Percentiles rank a stretch among this genome's conserved stretches.
phyloP scores from a whole-genome alignment of 2,888 invertebrate species.

The Polyommatus icarus region DNA sequence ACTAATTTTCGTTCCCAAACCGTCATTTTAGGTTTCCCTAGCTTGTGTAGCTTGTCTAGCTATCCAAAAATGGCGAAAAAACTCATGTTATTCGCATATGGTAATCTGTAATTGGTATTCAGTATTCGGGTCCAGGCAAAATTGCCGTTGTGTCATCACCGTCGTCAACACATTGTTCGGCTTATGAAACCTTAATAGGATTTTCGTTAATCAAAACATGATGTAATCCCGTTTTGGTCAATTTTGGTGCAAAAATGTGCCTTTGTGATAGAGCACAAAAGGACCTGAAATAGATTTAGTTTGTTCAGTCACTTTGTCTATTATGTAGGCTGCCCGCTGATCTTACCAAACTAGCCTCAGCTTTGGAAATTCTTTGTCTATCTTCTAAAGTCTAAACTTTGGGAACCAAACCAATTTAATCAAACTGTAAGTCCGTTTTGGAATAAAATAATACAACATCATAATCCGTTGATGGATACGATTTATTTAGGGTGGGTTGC shows the following conservation, averaged over 20 bases:
- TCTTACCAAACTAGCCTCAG: too few species aligned
- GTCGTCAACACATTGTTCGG: neutral
- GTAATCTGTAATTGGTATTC: conserved; percentile 1
- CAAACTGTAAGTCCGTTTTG: too few species aligned
- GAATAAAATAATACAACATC: neutral
- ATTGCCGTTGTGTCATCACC: neutral
- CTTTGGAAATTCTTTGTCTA: too few species aligned
- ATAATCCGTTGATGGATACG: neutral
- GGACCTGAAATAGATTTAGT: neutral
- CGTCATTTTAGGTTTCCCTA: too few species aligned
- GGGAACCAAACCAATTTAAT: too few species aligned
- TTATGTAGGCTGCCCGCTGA: too few species aligned
- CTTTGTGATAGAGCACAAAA: neutral
- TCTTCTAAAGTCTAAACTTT: too few species aligned
- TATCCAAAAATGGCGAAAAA: neutral
- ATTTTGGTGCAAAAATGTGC: neutral
- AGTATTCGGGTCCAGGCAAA: neutral
- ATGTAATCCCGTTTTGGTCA: neutral
- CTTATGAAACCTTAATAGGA: conserved; percentile 19
- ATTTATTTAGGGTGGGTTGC: neutral
- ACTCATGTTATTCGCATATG: neutral
- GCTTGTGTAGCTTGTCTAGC: too few species aligned
- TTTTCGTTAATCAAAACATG: conserved; percentile 22
- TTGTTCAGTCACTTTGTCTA: too few species aligned
- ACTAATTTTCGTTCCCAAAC: too few species aligned